Evolutionary conservation across 2,888 invertebrate species (phyloP).

Genomic region (Cerastis rubricosa): DNA sequence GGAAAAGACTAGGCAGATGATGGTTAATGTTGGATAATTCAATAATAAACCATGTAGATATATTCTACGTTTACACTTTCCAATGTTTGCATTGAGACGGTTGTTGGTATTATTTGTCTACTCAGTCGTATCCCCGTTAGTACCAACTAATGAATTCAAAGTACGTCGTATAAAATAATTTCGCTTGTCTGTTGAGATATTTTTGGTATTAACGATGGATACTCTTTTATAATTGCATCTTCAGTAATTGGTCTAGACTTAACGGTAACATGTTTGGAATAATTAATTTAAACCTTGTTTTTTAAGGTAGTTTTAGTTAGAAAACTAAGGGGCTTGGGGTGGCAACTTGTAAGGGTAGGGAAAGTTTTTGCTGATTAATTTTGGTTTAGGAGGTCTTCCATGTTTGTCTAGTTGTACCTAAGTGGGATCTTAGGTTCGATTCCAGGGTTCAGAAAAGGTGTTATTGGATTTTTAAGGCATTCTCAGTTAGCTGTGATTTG

Average conservation of each 20-base stretch:
- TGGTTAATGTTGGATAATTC: too few relatives aligned
- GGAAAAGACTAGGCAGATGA: too few relatives aligned
- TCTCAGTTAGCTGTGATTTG: background rate
- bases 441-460: background rate
- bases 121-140: constrained; percentile 32
- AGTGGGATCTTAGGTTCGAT: background rate
- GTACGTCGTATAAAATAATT: constrained; percentile 53
- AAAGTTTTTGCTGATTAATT: background rate
- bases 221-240: constrained; percentile 15
- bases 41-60: too few relatives aligned
- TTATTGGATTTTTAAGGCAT: background rate
- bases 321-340: background rate
- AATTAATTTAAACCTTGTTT: background rate
- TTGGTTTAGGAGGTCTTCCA: background rate
- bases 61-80: background rate
- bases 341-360: background rate
- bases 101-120: background rate
- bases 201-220: constrained; percentile 39
- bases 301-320: background rate
- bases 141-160: constrained; percentile 55
- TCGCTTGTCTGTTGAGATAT: constrained; percentile 40
- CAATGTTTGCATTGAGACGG: background rate
- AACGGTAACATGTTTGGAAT: background rate
- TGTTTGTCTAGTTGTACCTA: background rate
- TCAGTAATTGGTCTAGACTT: constrained; percentile 36